Evolutionary conservation across 2,888 invertebrate genomes (phyloP).

Genomic region (Sphaerophoria taeniata): DNA sequence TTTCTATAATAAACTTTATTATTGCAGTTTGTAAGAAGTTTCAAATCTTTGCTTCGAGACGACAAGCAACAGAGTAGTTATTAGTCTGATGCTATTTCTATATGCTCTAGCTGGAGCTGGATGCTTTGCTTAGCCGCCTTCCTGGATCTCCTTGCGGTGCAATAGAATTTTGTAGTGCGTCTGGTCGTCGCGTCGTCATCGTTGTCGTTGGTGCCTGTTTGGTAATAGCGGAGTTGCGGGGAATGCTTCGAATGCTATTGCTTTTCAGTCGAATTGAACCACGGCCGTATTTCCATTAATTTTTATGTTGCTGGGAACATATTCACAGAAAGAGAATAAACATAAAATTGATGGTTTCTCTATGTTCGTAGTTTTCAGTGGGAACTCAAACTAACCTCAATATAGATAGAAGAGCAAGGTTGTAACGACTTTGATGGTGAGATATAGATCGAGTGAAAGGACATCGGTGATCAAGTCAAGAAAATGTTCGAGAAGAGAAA

Average conservation of each 20-base stretch:
- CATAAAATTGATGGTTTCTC: too few species aligned
- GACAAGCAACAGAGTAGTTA: conserved; percentile 66
- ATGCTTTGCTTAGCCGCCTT: background rate
- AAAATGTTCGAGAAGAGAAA: too few species aligned
- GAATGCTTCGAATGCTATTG: too few species aligned
- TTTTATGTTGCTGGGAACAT: background rate
- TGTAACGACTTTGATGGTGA: too few species aligned
- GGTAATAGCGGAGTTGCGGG: too few species aligned
- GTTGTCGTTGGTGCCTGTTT: too few species aligned
- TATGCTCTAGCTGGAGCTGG: background rate
- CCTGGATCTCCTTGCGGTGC: background rate
- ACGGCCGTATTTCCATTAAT: conserved; percentile 14
- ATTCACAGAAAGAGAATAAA: background rate
- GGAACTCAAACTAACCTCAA: too few species aligned
- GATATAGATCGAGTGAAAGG: too few species aligned
- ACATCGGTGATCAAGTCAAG: too few species aligned
- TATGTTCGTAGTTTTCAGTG: too few species aligned
- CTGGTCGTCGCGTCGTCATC: background rate
- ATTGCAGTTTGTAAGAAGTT: conserved; percentile 73
- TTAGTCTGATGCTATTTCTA: background rate
- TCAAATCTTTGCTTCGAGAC: conserved; percentile 61
- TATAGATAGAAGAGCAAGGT: too few species aligned
- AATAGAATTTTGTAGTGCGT: conserved; percentile 7
- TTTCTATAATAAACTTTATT: conserved; percentile 71
- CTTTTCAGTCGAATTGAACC: background rate